These are phyloP conservation scores for Okapia johnstoni DNA, from an alignment of 2,113 vertebrate species.

Conservation along the genomic window DNA sequence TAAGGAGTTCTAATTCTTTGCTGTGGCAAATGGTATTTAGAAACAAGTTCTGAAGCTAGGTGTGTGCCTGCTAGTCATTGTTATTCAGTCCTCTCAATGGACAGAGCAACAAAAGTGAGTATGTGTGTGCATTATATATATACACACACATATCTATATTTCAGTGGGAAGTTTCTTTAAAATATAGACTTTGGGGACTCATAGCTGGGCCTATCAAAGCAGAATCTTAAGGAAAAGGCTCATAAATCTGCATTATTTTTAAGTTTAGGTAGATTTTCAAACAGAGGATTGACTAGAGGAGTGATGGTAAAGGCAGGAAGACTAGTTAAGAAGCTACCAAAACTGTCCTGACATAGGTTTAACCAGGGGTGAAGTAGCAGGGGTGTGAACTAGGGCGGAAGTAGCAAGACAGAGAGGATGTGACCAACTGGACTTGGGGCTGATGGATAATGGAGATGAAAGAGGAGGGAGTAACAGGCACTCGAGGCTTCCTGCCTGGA, in stretches of 20 bases:
- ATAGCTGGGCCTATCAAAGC: neutral
- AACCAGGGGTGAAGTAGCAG: neutral
- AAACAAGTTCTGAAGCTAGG: neutral
- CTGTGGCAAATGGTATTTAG: neutral
- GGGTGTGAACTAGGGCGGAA: neutral
- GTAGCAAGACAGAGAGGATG: neutral
- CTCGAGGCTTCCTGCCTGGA: neutral
- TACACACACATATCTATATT: neutral
- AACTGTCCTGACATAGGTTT: neutral
- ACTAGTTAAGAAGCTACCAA: neutral
- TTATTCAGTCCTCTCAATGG: neutral
- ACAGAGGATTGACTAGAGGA: neutral
- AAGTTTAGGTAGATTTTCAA: neutral
- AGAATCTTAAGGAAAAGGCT: neutral
- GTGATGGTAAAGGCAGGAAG: neutral
- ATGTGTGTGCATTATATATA: accelerated
- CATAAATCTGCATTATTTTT: neutral
- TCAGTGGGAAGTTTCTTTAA: neutral
- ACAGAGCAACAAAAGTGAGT: neutral
- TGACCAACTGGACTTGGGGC: neutral
- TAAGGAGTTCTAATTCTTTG: neutral
- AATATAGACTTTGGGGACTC: neutral
- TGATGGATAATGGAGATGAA: neutral
- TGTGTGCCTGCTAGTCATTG: neutral
- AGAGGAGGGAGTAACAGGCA: neutral